phyloP scores from a whole-genome alignment of 2,113 vertebrate species.

The Indicator indicator region DNA sequence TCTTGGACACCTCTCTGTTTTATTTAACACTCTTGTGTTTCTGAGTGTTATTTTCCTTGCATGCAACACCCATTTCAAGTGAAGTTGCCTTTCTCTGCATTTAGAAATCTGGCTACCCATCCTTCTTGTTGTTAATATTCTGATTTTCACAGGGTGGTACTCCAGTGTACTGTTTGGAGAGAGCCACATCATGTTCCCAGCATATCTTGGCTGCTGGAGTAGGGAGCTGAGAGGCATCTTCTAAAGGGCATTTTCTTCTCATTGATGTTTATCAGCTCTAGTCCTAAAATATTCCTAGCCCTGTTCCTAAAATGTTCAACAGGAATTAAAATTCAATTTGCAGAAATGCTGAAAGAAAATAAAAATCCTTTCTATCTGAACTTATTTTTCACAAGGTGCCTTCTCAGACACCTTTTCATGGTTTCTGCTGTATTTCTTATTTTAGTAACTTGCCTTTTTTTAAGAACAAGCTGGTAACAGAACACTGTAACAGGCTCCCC shows the following conservation, averaged over 20 bases:
- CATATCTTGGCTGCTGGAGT: not conserved
- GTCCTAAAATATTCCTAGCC: not conserved
- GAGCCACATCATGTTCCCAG: not conserved
- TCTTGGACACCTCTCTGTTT: not conserved
- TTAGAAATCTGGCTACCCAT: not conserved
- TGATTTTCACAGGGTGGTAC: not conserved
- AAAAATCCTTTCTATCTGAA: not conserved
- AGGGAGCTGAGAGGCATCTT: not conserved
- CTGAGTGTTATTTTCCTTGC: not conserved
- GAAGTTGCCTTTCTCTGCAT: not conserved
- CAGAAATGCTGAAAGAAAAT: not conserved
- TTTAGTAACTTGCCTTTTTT: not conserved
- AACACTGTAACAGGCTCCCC: not conserved
- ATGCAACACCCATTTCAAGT: not conserved
- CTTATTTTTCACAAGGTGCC: not conserved
- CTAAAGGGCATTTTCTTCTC: not conserved
- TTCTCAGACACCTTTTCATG: not conserved
- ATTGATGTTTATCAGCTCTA: not conserved
- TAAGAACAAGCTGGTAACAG: not conserved
- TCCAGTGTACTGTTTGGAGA: not conserved
- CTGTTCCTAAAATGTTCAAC: not conserved
- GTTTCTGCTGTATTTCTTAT: not conserved
- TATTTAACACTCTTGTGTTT: not conserved
- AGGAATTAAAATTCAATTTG: not conserved
- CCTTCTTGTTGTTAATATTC: not conserved